Percentiles rank a stretch among this genome's conserved stretches.
These are phyloP conservation scores for Gonatopus flavifemur DNA, from an alignment of 1,140 invertebrate genomes.

Conservation along the genomic window DNA sequence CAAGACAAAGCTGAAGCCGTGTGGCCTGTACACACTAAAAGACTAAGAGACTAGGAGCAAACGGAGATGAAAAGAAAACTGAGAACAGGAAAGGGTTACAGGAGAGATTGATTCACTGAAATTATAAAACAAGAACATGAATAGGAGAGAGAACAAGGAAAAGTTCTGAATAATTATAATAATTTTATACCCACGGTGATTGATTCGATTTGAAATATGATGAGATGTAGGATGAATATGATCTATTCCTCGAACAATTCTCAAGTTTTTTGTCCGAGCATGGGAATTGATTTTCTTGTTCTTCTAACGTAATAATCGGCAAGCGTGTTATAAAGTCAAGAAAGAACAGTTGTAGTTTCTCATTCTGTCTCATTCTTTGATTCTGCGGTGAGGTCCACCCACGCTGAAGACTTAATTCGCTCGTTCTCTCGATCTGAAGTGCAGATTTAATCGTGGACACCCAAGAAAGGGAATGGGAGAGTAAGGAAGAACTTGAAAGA, in stretches of 20 bases:
- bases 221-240: no score
- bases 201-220: no score
- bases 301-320: no score
- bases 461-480: slow-evolving; percentile 12
- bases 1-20: slow-evolving; percentile 56
- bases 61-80: not conserved
- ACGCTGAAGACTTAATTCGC: slow-evolving; percentile 40
- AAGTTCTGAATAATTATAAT: not conserved
- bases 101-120: not conserved
- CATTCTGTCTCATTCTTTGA: slow-evolving; percentile 16
- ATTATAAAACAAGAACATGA: not conserved
- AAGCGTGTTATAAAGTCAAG: no score
- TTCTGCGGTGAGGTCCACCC: slow-evolving; percentile 34
- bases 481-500: not conserved
- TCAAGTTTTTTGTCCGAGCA: slow-evolving; percentile 18
- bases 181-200: not conserved
- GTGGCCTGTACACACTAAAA: slow-evolving; percentile 27
- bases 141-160: not conserved
- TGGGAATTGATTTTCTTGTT: slow-evolving; percentile 26
- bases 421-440: slow-evolving; percentile 36
- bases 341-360: not conserved
- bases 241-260: no score
- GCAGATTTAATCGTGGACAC: slow-evolving; percentile 40
- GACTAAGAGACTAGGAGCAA: not conserved
- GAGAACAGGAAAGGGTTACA: not conserved